Conservation (phyloP, 1,140 invertebrate species). For the Anastatus disparis region DNA sequence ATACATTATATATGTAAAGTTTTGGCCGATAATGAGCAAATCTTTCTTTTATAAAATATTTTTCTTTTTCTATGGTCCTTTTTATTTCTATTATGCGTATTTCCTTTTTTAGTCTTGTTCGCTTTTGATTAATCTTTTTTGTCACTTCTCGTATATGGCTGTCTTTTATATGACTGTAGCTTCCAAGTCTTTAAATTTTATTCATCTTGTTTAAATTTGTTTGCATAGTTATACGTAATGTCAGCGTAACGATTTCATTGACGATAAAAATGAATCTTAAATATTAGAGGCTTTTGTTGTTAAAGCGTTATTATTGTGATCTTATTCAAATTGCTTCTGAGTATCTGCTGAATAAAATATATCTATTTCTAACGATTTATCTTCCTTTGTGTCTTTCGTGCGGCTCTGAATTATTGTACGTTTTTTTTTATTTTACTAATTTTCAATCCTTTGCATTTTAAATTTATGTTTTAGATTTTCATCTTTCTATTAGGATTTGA, state of each 20-base stretch:
- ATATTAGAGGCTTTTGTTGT: conserved; percentile 10
- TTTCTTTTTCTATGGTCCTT: background rate
- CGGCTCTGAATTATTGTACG: background rate
- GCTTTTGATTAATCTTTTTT: background rate
- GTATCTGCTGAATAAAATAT: background rate
- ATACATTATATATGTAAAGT: conserved; percentile 41
- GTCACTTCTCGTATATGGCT: background rate
- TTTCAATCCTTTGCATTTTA: too few relatives aligned
- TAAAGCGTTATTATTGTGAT: background rate
- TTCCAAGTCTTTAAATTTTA: background rate
- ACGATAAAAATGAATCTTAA: conserved; percentile 28
- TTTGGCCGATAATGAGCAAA: conserved; percentile 39
- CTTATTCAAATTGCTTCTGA: background rate
- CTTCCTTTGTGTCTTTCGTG: background rate
- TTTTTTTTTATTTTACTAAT: too few relatives aligned
- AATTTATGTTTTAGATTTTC: too few relatives aligned
- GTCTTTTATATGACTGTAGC: background rate
- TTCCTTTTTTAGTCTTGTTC: background rate
- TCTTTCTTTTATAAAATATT: background rate
- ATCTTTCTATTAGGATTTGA: too few relatives aligned
- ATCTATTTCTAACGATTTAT: background rate
- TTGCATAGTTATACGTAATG: conserved; percentile 25
- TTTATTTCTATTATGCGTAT: background rate
- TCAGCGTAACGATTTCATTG: conserved; percentile 22
- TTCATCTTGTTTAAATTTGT: background rate